Conservation (phyloP, 1,140 invertebrate genomes). For the Anoplolepis gracilipes region DNA sequence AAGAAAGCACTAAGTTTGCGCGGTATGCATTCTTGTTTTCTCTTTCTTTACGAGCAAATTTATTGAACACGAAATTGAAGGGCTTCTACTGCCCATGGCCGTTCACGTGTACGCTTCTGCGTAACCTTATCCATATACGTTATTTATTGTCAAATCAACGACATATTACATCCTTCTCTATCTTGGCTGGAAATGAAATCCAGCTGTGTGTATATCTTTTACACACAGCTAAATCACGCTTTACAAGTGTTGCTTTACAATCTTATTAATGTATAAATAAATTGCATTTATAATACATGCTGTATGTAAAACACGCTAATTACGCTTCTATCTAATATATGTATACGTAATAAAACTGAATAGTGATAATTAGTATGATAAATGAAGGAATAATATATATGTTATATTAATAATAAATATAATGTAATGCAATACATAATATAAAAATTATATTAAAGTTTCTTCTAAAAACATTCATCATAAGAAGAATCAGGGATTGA, state of each 20-base stretch:
- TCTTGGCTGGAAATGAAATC: constrained; percentile 44
- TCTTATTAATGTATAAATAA: constrained; percentile 35
- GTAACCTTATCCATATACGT: constrained; percentile 21
- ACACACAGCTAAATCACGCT: constrained; percentile 25
- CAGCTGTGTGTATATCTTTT: constrained; percentile 22
- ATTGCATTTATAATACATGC: not conserved
- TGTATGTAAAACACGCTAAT: constrained; percentile 11
- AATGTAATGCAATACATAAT: not conserved
- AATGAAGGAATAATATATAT: constrained; percentile 8
- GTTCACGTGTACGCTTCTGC: not conserved
- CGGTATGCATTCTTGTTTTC: constrained; percentile 1
- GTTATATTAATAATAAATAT: not conserved
- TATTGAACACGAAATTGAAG: constrained; percentile 66
- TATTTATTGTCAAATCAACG: constrained; percentile 32
- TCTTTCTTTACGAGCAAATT: constrained; percentile 63
- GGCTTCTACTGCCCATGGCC: not conserved
- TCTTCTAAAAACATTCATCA: not conserved
- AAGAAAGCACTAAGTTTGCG: constrained; percentile 45
- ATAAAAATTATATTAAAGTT: not conserved
- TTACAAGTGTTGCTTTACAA: not conserved
- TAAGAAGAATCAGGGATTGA: constrained; percentile 47
- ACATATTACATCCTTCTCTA: constrained; percentile 43
- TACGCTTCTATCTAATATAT: not conserved
- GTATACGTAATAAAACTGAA: not conserved
- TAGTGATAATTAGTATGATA: not conserved